A percentile compares a stretch with the other conserved stretches of the same genome.
Evolutionary conservation across 2,113 vertebrate genomes (phyloP).

Genomic region (Columbina picui): DNA sequence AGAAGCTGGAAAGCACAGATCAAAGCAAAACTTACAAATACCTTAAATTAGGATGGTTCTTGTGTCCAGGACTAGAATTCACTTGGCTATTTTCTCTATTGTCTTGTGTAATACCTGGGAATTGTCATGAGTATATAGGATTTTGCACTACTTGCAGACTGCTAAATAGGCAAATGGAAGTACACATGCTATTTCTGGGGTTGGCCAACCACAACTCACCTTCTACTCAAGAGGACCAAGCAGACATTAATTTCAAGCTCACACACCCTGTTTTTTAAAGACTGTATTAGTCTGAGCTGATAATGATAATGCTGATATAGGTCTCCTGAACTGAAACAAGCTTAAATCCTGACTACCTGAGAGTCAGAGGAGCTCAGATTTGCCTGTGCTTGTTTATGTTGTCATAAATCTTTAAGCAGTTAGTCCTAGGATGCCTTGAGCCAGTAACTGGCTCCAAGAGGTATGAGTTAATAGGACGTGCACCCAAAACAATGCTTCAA

Average conservation of each 20-base stretch:
- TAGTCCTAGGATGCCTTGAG: not conserved
- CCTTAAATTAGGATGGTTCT: not conserved
- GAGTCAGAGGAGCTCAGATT: not conserved
- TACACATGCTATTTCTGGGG: not conserved
- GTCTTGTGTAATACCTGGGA: not conserved
- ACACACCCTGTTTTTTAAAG: not conserved
- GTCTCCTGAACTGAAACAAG: not conserved
- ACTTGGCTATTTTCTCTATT: not conserved
- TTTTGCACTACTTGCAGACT: not conserved
- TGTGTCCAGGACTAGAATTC: not conserved
- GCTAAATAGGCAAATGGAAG: not conserved
- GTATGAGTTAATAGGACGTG: not conserved
- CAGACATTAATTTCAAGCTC: not conserved
- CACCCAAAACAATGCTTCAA: not conserved
- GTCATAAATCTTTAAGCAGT: not conserved
- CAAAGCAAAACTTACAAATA: not conserved
- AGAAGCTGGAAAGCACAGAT: not conserved
- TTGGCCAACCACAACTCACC: not conserved
- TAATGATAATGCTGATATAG: not conserved
- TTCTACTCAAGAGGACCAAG: not conserved
- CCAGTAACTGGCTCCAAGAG: not conserved
- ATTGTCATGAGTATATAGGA: not conserved
- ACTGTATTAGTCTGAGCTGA: not conserved
- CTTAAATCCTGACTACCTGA: not conserved
- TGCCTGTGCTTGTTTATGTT: not conserved